Evolutionary conservation across 1,140 invertebrate species (phyloP), one percentile per base, ranked within the genome.

Genomic region (Subanguina moxae): DNA sequence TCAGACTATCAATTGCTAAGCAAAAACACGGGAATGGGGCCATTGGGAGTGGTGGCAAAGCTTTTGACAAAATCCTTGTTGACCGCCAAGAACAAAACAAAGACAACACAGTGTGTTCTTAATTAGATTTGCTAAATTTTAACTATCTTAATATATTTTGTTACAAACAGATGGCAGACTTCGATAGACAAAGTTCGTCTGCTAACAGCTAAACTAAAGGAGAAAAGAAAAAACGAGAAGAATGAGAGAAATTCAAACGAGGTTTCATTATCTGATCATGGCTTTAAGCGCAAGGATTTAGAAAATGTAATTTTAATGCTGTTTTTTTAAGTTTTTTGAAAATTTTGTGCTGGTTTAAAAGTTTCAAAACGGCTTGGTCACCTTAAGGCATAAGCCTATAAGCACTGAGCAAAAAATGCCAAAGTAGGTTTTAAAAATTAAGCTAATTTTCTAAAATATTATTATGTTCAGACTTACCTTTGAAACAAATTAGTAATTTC

Each of bases 31-130:
- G 64, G 64, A n/a, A 25, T 65, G 13, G 45, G 25, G 9, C 52
- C 64, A 30, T 19, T 65, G 1, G 64, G 64, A n/a, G 23, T 57
- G 0, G 64, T 65, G 23, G 64, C 64, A 9, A 65, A 65, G 19
- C 8, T 62, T 17, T 25, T 65, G 5, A 65, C 23, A 11, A 27
- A 11, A 42, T 21, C 52, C 11, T n/a, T 65, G 48, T 30, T 43
- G 19, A 19, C 9, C 19, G 17, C 25, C 17, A 65, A 65, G 32
- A 65, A 65, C 57, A 64, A 62, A 38, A 65, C 64, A 32, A 11
- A 64, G 28, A 43, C 48, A 28, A 56, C 19, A 57, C n/a, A 43
- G 62, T 64, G 45, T 15, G 62, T 64, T 62, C 15, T 64, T 52
- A 52, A 7, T 52, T 52, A 52, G n/a, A 52, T 3, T 15, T 7